Evolutionary conservation across 1,140 invertebrate species (phyloP), one percentile per base, ranked within the genome.

Genomic region (Saccostrea cuccullata): DNA sequence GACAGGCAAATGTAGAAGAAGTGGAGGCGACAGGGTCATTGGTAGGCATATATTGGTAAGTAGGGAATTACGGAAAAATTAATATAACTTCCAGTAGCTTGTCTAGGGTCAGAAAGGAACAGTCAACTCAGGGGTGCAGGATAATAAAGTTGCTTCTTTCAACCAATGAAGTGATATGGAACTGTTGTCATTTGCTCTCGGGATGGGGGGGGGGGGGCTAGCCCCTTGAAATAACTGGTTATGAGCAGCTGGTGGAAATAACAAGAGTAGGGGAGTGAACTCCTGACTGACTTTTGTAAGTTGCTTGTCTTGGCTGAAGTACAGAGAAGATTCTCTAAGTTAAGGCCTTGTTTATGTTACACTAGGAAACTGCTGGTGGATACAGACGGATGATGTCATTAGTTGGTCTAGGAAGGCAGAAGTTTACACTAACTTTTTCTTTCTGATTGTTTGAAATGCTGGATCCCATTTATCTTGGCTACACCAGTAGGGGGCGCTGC

Each of bases 271-370:
- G 13, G 58, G 58, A 20, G 58, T 64, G 58, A 64, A 64, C 58
- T 20, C 17, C 15, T 64, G 58, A 17, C 58, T 20, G 58, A 64
- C 58, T 0, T 17, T 20, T 64, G 15, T n/a, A 64, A 20, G 58
- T n/a, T 20, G 13, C 17, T 64, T 60, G 58, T 77, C 26, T 77
- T 77, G 70, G 26, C 70, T 26, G 13, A 0, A 77, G 26, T 77
- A 77, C 26, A 77, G 70, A 36, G 70, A 77, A 13, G 13, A 30
- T 17, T 77, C 15, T n/a, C 58, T 64, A 64, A 64, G 58, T 15
- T 64, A 64, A 64, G 58, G 70, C 70, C 12, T 36, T 77, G 70
- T 77, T 77, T 23, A 77, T 77, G 70, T 77, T 77, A 77, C 26
- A 77, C 70, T 40, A 26, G 12, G 30, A 26, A 15, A 15, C n/a